Evolutionary conservation across 2,113 vertebrate genomes (phyloP).

Genomic region (Himantopus leucocephalus): DNA sequence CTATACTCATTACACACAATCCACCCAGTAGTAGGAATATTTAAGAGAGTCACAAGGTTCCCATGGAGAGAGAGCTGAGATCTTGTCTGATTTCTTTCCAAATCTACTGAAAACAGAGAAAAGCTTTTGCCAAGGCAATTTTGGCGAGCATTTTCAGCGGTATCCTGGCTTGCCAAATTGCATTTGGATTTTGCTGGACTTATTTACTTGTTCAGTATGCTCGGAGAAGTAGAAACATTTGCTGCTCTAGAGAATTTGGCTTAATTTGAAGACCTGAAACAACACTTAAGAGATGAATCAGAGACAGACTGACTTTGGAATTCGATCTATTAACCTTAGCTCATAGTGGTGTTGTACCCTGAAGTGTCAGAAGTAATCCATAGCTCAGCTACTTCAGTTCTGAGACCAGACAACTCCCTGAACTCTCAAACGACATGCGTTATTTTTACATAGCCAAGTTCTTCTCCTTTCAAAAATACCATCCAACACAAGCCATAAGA

Average conservation of each 20-base stretch:
- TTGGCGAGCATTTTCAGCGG: conserved; percentile 15
- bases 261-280: conserved; percentile 19
- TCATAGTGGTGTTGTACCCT: neutral
- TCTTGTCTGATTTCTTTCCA: conserved; percentile 36
- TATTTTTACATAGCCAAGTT: neutral
- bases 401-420: neutral
- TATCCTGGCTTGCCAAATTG: neutral
- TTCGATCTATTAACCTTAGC: conserved; percentile 5
- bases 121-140: conserved; percentile 14
- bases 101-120: conserved; percentile 19
- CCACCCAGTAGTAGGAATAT: neutral
- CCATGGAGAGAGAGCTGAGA: neutral
- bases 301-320: neutral
- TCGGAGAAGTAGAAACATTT: neutral
- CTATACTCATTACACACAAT: neutral
- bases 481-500: neutral
- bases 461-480: neutral
- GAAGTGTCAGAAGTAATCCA: neutral
- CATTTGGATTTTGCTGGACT: conserved; percentile 27
- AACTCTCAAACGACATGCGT: neutral
- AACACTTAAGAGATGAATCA: conserved; percentile 28
- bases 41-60: neutral
- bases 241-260: conserved; percentile 20
- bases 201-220: neutral
- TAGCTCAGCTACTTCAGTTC: neutral